phyloP scores from a whole-genome alignment of 1,140 invertebrate genomes.

The Brachystomella parvula region DNA sequence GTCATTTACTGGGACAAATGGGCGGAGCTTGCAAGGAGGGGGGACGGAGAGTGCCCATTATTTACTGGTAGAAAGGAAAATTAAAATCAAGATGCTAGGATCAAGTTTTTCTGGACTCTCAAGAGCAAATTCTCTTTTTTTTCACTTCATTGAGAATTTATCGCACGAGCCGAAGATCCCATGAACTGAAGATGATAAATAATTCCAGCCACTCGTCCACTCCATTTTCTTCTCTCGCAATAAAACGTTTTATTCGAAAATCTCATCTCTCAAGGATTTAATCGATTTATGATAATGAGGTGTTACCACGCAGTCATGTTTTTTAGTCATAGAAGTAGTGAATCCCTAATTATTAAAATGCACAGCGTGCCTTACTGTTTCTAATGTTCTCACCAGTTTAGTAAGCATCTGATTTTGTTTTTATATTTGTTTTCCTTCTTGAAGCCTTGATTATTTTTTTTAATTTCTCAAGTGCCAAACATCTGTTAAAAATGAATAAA shows the following conservation, averaged over 20 bases:
- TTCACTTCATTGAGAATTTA: background rate
- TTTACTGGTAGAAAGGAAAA: background rate
- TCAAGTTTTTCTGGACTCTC: background rate
- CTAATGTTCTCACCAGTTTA: too few species aligned
- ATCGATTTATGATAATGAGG: background rate
- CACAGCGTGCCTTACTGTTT: too few species aligned
- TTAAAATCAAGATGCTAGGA: background rate
- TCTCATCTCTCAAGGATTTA: background rate
- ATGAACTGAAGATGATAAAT: background rate
- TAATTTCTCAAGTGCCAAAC: background rate
- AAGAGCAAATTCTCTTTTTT: background rate
- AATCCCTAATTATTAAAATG: too few species aligned
- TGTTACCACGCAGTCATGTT: background rate
- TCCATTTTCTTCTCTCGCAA: background rate
- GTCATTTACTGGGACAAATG: slow-evolving; percentile 9
- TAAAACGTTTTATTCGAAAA: background rate
- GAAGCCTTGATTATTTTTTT: too few species aligned
- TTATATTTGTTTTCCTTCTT: too few species aligned
- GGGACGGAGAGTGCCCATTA: background rate
- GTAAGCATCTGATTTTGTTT: too few species aligned
- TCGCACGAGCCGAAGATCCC: background rate
- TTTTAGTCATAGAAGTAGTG: background rate
- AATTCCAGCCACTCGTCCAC: too few species aligned
- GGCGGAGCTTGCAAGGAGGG: background rate
- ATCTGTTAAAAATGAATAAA: background rate